Evolutionary conservation across 2,888 invertebrate species (phyloP).

Genomic region (Hyles lineata): DNA sequence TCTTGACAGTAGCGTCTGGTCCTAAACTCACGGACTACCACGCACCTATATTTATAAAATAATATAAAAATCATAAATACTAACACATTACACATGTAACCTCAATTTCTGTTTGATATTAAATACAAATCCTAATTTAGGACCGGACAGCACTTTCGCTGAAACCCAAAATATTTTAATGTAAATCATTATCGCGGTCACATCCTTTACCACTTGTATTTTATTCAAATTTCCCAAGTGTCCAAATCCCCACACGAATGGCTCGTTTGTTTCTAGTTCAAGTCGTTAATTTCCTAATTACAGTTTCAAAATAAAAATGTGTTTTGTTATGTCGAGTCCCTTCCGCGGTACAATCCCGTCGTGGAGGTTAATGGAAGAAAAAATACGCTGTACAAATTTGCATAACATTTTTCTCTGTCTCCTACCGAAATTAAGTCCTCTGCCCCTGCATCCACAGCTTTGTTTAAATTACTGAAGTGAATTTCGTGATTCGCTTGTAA

Average conservation of each 20-base stretch:
- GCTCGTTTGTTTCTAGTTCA: conserved; percentile 75
- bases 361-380: conserved; percentile 82
- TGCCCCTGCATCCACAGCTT: conserved; percentile 71
- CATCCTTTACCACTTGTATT: conserved; percentile 10
- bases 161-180: neutral
- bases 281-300: conserved; percentile 83
- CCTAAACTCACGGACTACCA: too few species aligned
- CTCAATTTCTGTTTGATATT: neutral
- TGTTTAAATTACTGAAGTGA: conserved; percentile 79
- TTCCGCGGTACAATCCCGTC: conserved; percentile 64
- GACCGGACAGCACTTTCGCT: neutral
- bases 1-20: too few species aligned
- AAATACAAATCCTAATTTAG: conserved; percentile 2
- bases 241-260: conserved; percentile 64
- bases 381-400: conserved; percentile 84
- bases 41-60: too few species aligned
- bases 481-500: conserved; percentile 73
- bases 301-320: conserved; percentile 77
- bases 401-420: conserved; percentile 81
- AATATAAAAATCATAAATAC: too few species aligned
- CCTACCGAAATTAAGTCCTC: conserved; percentile 76
- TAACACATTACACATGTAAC: too few species aligned
- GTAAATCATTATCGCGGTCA: neutral
- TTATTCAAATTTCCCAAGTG: conserved; percentile 38
- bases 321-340: conserved; percentile 71